Conservation (phyloP, 2,797 vertebrate genomes). For the Hoplostethus atlanticus region DNA sequence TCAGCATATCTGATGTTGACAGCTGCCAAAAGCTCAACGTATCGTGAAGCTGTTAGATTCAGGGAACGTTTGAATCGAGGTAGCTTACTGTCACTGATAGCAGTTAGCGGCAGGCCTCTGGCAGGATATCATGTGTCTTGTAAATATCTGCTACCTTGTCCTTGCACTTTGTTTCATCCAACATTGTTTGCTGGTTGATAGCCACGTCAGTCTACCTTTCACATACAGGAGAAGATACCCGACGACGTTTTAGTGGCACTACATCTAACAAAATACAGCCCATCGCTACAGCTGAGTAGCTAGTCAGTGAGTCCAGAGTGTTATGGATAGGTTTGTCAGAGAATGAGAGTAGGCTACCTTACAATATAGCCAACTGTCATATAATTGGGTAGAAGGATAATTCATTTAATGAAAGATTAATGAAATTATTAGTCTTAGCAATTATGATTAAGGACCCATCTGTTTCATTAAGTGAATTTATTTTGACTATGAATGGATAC, state of each 20-base stretch:
- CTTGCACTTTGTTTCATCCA: too few relatives aligned
- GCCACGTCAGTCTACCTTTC: too few relatives aligned
- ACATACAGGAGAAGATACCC: too few relatives aligned
- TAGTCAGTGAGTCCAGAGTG: too few relatives aligned
- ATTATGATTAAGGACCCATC: background rate
- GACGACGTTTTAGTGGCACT: too few relatives aligned
- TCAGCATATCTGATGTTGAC: constrained; percentile 26
- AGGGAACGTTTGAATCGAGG: background rate
- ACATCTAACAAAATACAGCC: too few relatives aligned
- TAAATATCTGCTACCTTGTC: too few relatives aligned
- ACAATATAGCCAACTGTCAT: background rate
- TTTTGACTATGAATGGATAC: background rate
- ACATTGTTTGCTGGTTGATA: too few relatives aligned
- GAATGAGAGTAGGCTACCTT: background rate
- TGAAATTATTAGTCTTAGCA: background rate
- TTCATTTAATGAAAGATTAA: background rate
- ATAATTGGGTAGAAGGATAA: background rate
- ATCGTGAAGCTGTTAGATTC: background rate
- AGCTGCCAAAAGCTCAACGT: constrained; percentile 10
- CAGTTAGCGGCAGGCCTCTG: background rate
- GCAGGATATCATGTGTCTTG: too few relatives aligned
- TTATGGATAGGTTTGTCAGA: background rate
- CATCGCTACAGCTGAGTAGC: too few relatives aligned
- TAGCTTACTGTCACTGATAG: background rate
- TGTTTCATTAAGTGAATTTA: constrained; percentile 5